These are phyloP conservation scores for Brachionus angularis DNA, from an alignment of 1,140 invertebrate species.

Conservation along the genomic window DNA sequence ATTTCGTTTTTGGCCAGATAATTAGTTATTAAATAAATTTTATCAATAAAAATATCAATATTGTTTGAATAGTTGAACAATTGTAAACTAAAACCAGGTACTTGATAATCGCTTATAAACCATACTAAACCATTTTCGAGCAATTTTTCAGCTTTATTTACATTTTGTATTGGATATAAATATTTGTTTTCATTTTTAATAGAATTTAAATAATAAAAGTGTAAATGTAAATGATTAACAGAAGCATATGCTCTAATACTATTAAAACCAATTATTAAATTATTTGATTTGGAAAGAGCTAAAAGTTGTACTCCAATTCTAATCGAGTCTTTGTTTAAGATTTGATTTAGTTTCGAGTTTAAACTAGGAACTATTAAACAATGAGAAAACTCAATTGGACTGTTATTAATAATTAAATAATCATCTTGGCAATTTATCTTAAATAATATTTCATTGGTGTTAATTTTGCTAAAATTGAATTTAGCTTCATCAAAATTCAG, in stretches of 20 bases:
- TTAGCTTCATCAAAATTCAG: background rate
- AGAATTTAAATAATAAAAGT: constrained; percentile 21
- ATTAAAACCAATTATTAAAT: constrained; percentile 27
- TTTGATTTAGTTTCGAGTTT: constrained; percentile 17
- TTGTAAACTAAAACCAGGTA: constrained; percentile 8
- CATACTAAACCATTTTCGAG: background rate
- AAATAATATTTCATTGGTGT: background rate
- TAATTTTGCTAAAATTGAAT: constrained; percentile 38
- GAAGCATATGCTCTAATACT: constrained; percentile 27
- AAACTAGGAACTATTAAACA: background rate
- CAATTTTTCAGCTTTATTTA: background rate
- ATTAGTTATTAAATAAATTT: background rate
- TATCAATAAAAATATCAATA: background rate
- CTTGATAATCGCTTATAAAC: background rate
- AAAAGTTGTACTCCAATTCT: background rate
- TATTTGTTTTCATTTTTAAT: constrained; percentile 2
- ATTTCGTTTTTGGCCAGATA: constrained; percentile 8
- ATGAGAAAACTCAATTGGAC: constrained; percentile 5
- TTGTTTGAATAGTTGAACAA: background rate
- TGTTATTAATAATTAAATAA: constrained; percentile 29
- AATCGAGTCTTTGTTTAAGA: constrained; percentile 23
- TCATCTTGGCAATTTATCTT: background rate
- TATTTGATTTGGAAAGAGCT: background rate
- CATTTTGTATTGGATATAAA: constrained; percentile 33
- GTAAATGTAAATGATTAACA: constrained; percentile 28